phyloP scores from a whole-genome alignment of 2,888 invertebrate genomes.

The Automeris io region DNA sequence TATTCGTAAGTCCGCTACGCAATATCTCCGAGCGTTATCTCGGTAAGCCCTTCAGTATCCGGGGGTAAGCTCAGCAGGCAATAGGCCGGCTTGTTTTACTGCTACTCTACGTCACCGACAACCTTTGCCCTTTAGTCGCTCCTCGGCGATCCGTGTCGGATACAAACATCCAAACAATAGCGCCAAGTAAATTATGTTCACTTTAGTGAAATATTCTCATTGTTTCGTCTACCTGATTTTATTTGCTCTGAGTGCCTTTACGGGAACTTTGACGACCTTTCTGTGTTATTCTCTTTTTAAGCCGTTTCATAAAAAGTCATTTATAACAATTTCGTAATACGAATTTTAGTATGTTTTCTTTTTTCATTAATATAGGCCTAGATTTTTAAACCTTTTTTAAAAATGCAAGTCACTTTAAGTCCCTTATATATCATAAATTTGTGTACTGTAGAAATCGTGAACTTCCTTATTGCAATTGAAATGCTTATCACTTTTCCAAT shows the following conservation, averaged over 20 bases:
- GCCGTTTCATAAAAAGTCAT: too few relatives aligned
- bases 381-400: too few relatives aligned
- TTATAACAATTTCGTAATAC: too few relatives aligned
- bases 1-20: constrained; percentile 4
- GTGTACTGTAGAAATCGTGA: too few relatives aligned
- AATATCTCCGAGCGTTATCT: constrained; percentile 18
- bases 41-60: constrained; percentile 15
- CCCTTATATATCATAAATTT: too few relatives aligned
- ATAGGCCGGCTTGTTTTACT: constrained; percentile 19
- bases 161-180: constrained; percentile 21
- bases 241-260: not conserved
- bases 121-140: constrained; percentile 31
- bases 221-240: constrained; percentile 3
- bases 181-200: constrained; percentile 4
- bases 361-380: too few relatives aligned
- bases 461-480: too few relatives aligned
- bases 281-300: too few relatives aligned
- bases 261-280: too few relatives aligned
- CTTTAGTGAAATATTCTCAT: constrained; percentile 5
- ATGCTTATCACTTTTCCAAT: too few relatives aligned
- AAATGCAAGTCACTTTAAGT: too few relatives aligned
- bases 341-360: too few relatives aligned
- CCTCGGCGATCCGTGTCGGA: constrained; percentile 14
- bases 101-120: constrained; percentile 18
- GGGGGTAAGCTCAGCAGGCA: constrained; percentile 15